A percentile compares a stretch with the other conserved stretches of the same genome.
Conservation (phyloP, 2,113 vertebrate species). For the Myotis yumanensis region DNA sequence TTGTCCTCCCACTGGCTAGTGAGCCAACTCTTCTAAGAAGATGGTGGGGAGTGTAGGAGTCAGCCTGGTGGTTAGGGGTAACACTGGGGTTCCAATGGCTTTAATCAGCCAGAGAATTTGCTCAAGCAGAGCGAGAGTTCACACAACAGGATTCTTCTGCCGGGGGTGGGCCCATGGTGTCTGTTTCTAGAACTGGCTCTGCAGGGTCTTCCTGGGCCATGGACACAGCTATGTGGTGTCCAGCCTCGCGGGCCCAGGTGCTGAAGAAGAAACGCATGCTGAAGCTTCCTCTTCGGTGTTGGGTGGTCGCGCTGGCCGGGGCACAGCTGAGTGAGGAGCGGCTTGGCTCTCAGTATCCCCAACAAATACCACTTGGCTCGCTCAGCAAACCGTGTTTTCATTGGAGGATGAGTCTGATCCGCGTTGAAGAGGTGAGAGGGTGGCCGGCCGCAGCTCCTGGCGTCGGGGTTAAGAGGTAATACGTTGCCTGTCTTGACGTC, state of each 20-base stretch:
- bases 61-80: neutral
- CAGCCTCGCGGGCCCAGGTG: accelerated
- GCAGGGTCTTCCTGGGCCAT: neutral
- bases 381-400: neutral
- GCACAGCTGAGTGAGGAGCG: neutral
- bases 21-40: neutral
- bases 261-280: accelerated
- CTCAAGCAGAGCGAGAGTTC: neutral
- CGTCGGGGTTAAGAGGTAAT: neutral
- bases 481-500: neutral
- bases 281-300: neutral
- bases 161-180: neutral
- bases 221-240: neutral
- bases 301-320: no score
- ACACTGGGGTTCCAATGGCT: neutral
- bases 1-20: neutral
- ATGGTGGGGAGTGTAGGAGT: neutral
- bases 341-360: neutral
- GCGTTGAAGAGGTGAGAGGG: neutral
- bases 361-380: neutral
- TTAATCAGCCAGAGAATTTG: neutral
- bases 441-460: neutral
- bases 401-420: neutral
- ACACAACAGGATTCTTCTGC: neutral
- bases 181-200: neutral